Evolutionary conservation across 2,888 invertebrate species (phyloP).

Genomic region (Limenitis arthemis): DNA sequence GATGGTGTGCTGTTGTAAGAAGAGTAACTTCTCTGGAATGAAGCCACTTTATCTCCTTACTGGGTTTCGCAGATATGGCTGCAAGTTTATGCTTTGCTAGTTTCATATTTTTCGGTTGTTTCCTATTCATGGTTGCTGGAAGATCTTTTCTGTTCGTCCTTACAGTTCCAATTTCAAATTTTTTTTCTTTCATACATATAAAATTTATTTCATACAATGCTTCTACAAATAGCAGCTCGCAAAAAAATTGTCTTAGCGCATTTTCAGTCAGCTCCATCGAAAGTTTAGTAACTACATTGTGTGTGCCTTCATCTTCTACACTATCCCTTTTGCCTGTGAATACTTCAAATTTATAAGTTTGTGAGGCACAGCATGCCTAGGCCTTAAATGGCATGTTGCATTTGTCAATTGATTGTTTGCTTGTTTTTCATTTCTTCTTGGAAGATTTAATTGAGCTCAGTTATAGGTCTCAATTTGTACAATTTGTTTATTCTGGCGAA

Average conservation of each 20-base stretch:
- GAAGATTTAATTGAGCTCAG: slow-evolving; percentile 12
- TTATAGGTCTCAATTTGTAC: slow-evolving; percentile 3
- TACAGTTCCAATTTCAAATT: slow-evolving; percentile 27
- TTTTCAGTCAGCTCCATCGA: slow-evolving; percentile 21
- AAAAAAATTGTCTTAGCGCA: slow-evolving; percentile 32
- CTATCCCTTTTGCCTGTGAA: slow-evolving; percentile 28
- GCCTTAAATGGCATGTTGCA: slow-evolving; percentile 29
- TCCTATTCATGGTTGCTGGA: slow-evolving; percentile 26
- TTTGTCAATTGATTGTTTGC: slow-evolving; percentile 14
- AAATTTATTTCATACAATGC: slow-evolving; percentile 24
- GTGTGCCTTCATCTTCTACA: slow-evolving; percentile 25
- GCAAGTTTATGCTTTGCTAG: slow-evolving; percentile 28
- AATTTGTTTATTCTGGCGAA: no score
- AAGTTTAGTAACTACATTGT: slow-evolving; percentile 21
- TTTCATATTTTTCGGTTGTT: slow-evolving; percentile 22
- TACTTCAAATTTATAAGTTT: slow-evolving; percentile 27
- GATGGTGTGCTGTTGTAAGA: slow-evolving; percentile 30
- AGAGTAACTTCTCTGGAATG: slow-evolving; percentile 29
- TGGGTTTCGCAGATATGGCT: slow-evolving; percentile 27
- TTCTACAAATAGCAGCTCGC: slow-evolving; percentile 28
- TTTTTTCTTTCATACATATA: no score
- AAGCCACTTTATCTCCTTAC: slow-evolving; percentile 30
- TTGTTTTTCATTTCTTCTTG: slow-evolving; percentile 10
- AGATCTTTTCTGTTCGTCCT: slow-evolving; percentile 22
- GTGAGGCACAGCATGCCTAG: slow-evolving; percentile 23